Percentiles rank a stretch among this genome's conserved stretches.
Conservation (phyloP, 2,797 vertebrate species). For the Amblyopsis hoosieri region DNA sequence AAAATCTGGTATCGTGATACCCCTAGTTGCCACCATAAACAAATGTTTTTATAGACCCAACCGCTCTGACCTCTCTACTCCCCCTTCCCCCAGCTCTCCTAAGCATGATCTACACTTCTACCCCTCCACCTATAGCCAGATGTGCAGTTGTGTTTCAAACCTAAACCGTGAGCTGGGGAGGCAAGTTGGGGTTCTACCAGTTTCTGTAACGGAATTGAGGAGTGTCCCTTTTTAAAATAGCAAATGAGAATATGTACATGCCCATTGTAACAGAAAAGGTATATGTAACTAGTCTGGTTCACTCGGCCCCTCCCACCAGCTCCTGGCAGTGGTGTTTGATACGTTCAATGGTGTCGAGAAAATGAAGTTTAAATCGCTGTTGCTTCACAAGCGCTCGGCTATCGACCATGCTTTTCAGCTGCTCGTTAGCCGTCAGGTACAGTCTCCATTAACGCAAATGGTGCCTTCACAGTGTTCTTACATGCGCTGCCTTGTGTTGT, state of each 20-base stretch:
- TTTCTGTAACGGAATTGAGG: too few species aligned
- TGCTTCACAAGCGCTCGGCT: conserved; percentile 93
- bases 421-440: conserved; percentile 90
- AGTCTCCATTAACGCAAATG: neutral
- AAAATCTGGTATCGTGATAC: too few species aligned
- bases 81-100: too few species aligned
- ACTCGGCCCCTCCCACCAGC: conserved; percentile 69
- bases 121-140: too few species aligned
- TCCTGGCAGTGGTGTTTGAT: conserved; percentile 96
- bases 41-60: too few species aligned
- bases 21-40: too few species aligned
- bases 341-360: conserved; percentile 97
- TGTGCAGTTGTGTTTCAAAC: too few species aligned
- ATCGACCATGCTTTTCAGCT: conserved; percentile 90
- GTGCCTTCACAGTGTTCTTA: neutral
- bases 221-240: neutral
- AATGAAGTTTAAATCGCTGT: conserved; percentile 95
- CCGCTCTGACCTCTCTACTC: too few species aligned
- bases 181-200: too few species aligned
- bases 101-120: too few species aligned
- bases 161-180: too few species aligned
- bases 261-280: neutral
- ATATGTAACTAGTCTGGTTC: neutral
- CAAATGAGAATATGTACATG: neutral
- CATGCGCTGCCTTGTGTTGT: neutral